These are phyloP conservation scores for Diaprepes abbreviatus DNA, from an alignment of 2,888 invertebrate species.

Conservation along the genomic window DNA sequence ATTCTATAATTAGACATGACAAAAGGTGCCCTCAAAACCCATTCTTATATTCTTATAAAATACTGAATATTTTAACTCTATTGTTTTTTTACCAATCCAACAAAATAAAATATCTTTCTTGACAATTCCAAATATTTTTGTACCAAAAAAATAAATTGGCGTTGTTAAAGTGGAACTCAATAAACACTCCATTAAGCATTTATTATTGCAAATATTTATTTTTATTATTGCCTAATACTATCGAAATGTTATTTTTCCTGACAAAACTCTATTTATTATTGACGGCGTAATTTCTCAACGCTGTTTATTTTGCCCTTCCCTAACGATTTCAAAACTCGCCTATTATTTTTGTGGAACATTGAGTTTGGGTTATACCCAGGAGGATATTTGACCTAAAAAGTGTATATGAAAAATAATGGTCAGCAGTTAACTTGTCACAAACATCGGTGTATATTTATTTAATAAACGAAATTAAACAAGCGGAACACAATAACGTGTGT, in stretches of 20 bases:
- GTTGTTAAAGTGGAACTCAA: too few relatives aligned
- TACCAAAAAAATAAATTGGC: too few relatives aligned
- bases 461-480: background rate
- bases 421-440: background rate
- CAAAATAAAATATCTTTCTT: too few relatives aligned
- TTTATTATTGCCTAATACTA: too few relatives aligned
- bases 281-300: background rate
- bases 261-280: background rate
- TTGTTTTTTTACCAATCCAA: too few relatives aligned
- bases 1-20: too few relatives aligned
- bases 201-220: too few relatives aligned
- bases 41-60: too few relatives aligned
- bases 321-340: background rate
- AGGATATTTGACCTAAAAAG: background rate
- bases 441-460: background rate
- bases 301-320: background rate
- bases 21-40: too few relatives aligned
- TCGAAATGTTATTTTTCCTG: background rate
- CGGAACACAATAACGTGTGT: background rate
- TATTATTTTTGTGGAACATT: constrained; percentile 1
- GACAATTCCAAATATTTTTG: too few relatives aligned
- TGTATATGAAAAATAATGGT: background rate
- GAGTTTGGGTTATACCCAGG: constrained; percentile 4
- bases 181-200: too few relatives aligned
- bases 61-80: too few relatives aligned